These are phyloP conservation scores for Eurypyga helias DNA, from an alignment of 2,113 vertebrate genomes.

Conservation along the genomic window DNA sequence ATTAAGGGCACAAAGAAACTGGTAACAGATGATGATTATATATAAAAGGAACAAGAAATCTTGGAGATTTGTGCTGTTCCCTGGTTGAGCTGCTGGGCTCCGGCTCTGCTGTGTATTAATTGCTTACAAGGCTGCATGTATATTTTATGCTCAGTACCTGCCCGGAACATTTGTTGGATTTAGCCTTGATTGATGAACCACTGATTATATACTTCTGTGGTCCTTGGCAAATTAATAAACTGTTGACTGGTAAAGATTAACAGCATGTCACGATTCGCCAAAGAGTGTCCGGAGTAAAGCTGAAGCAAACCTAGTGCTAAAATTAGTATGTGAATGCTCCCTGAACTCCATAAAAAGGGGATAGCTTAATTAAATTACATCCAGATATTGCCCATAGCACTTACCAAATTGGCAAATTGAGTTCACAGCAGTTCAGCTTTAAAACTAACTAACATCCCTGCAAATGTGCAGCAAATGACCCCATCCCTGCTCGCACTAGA, in stretches of 20 bases:
- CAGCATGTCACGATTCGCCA: slow-evolving; percentile 52
- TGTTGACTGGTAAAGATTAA: slow-evolving; percentile 71
- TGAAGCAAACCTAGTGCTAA: slow-evolving; percentile 45
- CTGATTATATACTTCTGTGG: slow-evolving; percentile 68
- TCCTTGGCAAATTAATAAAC: slow-evolving; percentile 66
- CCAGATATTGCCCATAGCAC: slow-evolving; percentile 57
- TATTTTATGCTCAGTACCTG: slow-evolving; percentile 68
- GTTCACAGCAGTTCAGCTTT: slow-evolving; percentile 47
- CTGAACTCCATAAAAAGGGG: slow-evolving; percentile 68
- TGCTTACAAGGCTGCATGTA: slow-evolving; percentile 64
- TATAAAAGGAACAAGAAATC: slow-evolving; percentile 53
- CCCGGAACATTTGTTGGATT: slow-evolving; percentile 69
- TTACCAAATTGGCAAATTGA: slow-evolving; percentile 65
- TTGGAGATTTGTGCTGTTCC: slow-evolving; percentile 31
- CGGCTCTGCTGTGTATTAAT: slow-evolving; percentile 49
- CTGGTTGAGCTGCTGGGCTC: not conserved
- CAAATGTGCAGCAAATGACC: not conserved
- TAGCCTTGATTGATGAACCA: slow-evolving; percentile 69
- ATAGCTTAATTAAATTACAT: slow-evolving; percentile 70
- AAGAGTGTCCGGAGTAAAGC: slow-evolving; percentile 29
- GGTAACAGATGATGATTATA: slow-evolving; percentile 46
- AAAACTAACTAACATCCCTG: slow-evolving; percentile 37
- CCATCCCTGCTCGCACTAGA: not conserved
- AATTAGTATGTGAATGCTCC: slow-evolving; percentile 59
- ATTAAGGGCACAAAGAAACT: not conserved